A percentile compares a stretch with the other conserved stretches of the same genome.
Conservation (phyloP, 2,888 invertebrate species). For the Pammene fasciana region DNA sequence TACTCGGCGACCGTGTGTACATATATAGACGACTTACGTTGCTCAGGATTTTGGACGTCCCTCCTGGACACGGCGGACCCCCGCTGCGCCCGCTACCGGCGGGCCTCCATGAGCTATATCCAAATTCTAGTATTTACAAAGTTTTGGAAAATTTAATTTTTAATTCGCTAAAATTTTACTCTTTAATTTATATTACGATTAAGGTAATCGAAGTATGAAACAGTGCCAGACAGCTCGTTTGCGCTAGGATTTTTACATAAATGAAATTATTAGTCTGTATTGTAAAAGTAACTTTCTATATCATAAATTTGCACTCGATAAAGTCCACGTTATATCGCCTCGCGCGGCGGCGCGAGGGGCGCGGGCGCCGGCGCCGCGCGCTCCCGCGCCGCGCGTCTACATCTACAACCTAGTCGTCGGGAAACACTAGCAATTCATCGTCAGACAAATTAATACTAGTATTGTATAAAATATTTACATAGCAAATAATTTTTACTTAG, state of each 20-base stretch:
- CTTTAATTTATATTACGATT: slow-evolving; percentile 81
- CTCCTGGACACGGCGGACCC: slow-evolving; percentile 55
- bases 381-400: slow-evolving; percentile 49
- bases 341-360: slow-evolving; percentile 40
- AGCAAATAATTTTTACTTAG: slow-evolving; percentile 83
- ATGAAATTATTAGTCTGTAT: slow-evolving; percentile 81
- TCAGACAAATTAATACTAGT: slow-evolving; percentile 80
- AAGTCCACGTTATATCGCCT: slow-evolving; percentile 73
- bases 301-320: slow-evolving; percentile 77
- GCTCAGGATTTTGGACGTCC: slow-evolving; percentile 75
- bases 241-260: slow-evolving; percentile 82
- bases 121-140: slow-evolving; percentile 82
- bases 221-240: slow-evolving; percentile 81
- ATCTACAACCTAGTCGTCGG: slow-evolving; percentile 74
- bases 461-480: slow-evolving; percentile 83
- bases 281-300: slow-evolving; percentile 80
- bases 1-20: slow-evolving; percentile 73
- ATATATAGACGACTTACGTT: slow-evolving; percentile 77
- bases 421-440: slow-evolving; percentile 78
- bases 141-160: slow-evolving; percentile 83
- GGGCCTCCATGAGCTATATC: slow-evolving; percentile 69
- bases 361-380: slow-evolving; percentile 84
- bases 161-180: slow-evolving; percentile 83
- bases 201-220: slow-evolving; percentile 78
- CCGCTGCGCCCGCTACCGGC: slow-evolving; percentile 48